A percentile compares a stretch with the other conserved stretches of the same genome.
These are phyloP conservation scores for Caenorhabditis auriculariae DNA, from an alignment of 2,888 invertebrate species.

Conservation along the genomic window DNA sequence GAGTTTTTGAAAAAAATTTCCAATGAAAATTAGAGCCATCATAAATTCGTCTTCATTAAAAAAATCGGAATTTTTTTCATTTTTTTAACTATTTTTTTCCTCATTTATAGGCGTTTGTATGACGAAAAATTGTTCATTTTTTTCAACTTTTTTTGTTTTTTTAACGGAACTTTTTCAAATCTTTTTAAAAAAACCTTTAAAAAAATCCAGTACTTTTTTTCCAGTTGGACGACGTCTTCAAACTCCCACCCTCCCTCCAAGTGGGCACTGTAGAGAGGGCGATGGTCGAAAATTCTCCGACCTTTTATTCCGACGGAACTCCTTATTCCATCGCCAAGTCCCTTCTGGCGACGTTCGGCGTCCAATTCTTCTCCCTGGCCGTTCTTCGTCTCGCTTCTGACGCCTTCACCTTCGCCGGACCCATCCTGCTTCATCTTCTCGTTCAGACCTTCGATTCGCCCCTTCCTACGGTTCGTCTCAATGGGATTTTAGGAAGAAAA, in stretches of 20 bases:
- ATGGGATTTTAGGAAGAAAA: no score
- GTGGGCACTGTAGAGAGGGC: conserved; percentile 70
- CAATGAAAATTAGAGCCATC: no score
- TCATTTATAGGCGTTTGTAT: no score
- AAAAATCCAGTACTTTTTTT: background rate
- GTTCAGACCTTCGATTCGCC: conserved; percentile 79
- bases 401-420: conserved; percentile 82
- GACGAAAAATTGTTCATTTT: no score
- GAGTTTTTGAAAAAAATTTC: no score
- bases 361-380: conserved; percentile 82
- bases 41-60: no score
- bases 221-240: conserved; percentile 78
- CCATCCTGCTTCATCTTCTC: conserved; percentile 80
- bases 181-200: no score
- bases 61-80: no score
- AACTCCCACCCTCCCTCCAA: conserved; percentile 75
- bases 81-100: no score
- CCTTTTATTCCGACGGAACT: conserved; percentile 40
- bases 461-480: conserved; percentile 69
- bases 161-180: no score
- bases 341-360: conserved; percentile 68
- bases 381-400: conserved; percentile 81
- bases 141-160: no score
- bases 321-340: conserved; percentile 42
- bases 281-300: conserved; percentile 45